Evolutionary conservation across 1,140 invertebrate genomes (phyloP), one percentile per base, ranked within the genome.

Genomic region (Dysdera silvatica): DNA sequence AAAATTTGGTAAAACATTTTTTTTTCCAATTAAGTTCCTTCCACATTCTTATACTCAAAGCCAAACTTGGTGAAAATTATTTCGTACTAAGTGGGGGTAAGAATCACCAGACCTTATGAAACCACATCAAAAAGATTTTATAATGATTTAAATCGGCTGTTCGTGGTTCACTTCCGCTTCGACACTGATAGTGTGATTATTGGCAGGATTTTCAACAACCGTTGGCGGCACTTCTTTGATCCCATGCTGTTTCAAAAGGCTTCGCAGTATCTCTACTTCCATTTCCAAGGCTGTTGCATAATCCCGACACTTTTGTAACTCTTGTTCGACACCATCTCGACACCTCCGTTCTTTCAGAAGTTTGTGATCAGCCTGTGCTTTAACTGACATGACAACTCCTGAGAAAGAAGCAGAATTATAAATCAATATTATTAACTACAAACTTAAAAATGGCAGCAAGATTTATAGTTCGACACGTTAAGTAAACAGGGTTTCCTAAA

Each of bases 341-440:
- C 69, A 49, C 26, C 68, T 54, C 31, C 59, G 59, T 58, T 77
- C 76, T 59, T 68, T 67, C 16, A 69, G 58, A n/a, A 77, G 58
- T 48, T 71, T 73, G 29, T 74, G 72, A 26, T 76, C 75, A 31
- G 75, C 70, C 60, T 76, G 72, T 23, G 66, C 69, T 65, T 76
- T 75, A 0, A 77, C 73, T 28, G 76, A 76, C 54, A 76, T 45
- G 5, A 77, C 71, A 51, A 77, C 74, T 33, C 76, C 76, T 77
- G 65, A 20, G 68, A 20, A n/a, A 28, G n/a, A n/a, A n/a, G n/a
- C n/a, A n/a, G n/a, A n/a, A n/a, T n/a, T n/a, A n/a, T n/a, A n/a
- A n/a, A n/a, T n/a, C n/a, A n/a, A n/a, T n/a, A n/a, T n/a, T n/a
- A n/a, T n/a, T n/a, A n/a, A n/a, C n/a, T n/a, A n/a, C n/a, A n/a